Base-by-base conservation (phyloP, 2,113 vertebrate genomes). In the Delphinapterus leucas region DNA sequence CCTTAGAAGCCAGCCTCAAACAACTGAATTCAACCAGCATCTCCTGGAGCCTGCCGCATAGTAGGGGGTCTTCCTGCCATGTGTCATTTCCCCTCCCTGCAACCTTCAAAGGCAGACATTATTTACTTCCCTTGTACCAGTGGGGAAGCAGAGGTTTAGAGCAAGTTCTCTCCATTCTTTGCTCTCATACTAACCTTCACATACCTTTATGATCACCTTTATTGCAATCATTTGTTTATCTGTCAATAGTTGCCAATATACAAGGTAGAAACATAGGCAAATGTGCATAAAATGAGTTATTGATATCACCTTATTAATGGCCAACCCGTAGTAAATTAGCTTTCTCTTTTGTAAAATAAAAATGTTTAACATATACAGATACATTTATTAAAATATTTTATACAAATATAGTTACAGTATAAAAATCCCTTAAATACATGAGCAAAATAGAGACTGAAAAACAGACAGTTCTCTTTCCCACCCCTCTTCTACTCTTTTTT, bases 321-420 rank as follows among this genome's bases (percentile, higher is more conserved):
- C 14, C 36, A 88, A 55, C 86, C 26, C n/a, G 2, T 60, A 77
- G 31, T 47, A 88, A 80, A 81, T 90, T 79, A 38, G 41, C 21
- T 83, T 88, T 41, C 47, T 83, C 23, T 86, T 61, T 58, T 71
- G 10, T 80, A n/a, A 84, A 87, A 68, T 95, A 63, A 89, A 84
- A 91, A 71, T 1, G 14, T 80, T 71, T 28, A 67, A 87, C 53
- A 76, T 21, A 63, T 53, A 31, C 18, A 85, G 38, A 55, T n/a
- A 89, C 25, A 71, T 71, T 74, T 74, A 67, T 82, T 81, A 93
- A 89, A 49, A 44, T 63, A 70, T 77, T 94, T 92, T 85, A 81
- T 38, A 33, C 36, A 89, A 44, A 81, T 60, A 49, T 31, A 49
- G 63, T 93, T 41, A 63, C 23, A 76, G 15, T 58, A 89, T 92